phyloP scores from a whole-genome alignment of 2,113 vertebrate genomes.

The Elephas maximus region DNA sequence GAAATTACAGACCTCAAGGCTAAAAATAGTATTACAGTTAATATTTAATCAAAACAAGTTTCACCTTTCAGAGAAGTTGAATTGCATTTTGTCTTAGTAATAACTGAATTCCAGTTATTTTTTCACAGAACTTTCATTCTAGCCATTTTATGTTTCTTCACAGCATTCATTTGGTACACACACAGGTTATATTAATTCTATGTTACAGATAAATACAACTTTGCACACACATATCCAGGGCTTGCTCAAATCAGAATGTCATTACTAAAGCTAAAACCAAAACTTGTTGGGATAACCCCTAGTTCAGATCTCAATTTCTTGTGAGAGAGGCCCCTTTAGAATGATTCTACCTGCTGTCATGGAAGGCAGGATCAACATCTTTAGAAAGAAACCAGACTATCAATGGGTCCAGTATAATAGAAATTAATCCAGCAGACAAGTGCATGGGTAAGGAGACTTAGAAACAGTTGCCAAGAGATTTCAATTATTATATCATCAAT shows the following conservation, averaged over 20 bases:
- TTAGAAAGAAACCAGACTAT: not conserved
- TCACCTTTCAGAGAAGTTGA: not conserved
- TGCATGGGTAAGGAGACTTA: not conserved
- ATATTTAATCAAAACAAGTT: conserved; percentile 18
- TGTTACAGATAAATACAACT: conserved; percentile 16
- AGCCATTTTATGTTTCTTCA: not conserved
- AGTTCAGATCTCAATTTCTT: not conserved
- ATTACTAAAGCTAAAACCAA: not conserved
- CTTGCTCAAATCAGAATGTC: not conserved
- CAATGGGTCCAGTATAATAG: not conserved
- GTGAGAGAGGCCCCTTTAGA: not conserved
- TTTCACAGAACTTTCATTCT: not conserved
- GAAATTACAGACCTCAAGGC: not conserved
- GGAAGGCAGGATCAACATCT: not conserved
- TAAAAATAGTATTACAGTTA: not conserved
- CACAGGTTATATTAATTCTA: not conserved
- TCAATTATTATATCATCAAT: not conserved
- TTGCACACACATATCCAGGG: not conserved
- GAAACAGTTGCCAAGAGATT: conserved; percentile 22
- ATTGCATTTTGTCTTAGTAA: not conserved
- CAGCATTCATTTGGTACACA: not conserved
- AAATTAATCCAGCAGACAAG: not conserved
- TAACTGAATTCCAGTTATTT: not conserved
- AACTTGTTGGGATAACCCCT: not conserved
- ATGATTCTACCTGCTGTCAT: not conserved